Conservation (phyloP, 2,113 vertebrate species). For the Catharus fuscescens region DNA sequence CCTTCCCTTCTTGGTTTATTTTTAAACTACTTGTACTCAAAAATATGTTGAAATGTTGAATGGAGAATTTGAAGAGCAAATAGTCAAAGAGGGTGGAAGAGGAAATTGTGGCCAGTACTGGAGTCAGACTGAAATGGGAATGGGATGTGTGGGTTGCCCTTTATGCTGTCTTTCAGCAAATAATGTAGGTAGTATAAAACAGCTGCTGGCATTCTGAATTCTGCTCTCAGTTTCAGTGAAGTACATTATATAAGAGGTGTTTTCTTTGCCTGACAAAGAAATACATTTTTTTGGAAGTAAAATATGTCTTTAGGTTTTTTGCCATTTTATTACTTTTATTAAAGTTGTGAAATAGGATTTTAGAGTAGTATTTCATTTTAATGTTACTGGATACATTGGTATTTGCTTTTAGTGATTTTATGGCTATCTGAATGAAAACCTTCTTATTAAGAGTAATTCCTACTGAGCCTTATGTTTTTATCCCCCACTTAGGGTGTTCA, state of each 20-base stretch:
- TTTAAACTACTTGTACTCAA: neutral
- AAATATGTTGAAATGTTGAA: neutral
- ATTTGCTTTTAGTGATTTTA: conserved; percentile 43
- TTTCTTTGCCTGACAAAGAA: conserved; percentile 35
- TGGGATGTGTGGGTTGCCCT: neutral
- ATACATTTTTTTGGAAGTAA: neutral
- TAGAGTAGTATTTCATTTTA: conserved; percentile 22
- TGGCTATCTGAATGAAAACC: conserved; percentile 27
- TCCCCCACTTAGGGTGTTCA: neutral
- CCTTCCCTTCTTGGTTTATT: neutral
- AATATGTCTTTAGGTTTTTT: neutral
- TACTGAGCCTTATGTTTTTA: neutral
- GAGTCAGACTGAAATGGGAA: neutral
- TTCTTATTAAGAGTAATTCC: conserved; percentile 26
- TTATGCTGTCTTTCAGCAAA: neutral
- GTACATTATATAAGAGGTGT: neutral
- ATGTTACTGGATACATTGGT: neutral
- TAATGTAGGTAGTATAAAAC: neutral
- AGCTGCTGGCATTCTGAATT: neutral
- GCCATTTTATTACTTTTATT: conserved; percentile 22
- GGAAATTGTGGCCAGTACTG: neutral
- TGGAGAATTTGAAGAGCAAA: neutral
- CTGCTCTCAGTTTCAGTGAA: neutral
- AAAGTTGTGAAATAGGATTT: conserved; percentile 38
- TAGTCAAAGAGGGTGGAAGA: neutral